Percentiles rank a stretch among this genome's conserved stretches.
Evolutionary conservation across 2,113 vertebrate species (phyloP).

Genomic region (Etheostoma cragini): DNA sequence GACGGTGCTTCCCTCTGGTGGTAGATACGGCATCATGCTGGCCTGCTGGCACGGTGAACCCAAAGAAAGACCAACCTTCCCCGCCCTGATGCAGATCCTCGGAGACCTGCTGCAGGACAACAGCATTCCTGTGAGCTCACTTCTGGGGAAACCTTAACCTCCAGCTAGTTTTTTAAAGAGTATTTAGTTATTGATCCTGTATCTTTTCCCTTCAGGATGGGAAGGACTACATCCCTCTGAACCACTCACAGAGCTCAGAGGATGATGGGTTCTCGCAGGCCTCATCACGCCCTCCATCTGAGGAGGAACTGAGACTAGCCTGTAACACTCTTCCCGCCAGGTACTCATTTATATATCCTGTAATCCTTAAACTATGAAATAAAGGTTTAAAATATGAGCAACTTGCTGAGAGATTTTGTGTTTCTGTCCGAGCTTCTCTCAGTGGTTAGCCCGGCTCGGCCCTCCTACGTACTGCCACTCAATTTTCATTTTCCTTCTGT

Average conservation of each 20-base stretch:
- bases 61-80: constrained; percentile 92
- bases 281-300: constrained; percentile 88
- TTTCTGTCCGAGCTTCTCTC: background rate
- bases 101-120: constrained; percentile 94
- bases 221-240: constrained; percentile 88
- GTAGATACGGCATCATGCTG: constrained; percentile 95
- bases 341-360: constrained; percentile 70
- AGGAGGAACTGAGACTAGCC: constrained; percentile 87
- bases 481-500: too few relatives aligned
- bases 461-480: too few relatives aligned
- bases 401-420: background rate
- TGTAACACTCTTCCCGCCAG: constrained; percentile 90
- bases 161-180: background rate
- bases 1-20: constrained; percentile 71
- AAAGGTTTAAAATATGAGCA: background rate
- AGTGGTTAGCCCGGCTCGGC: too few relatives aligned
- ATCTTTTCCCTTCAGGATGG: constrained; percentile 82
- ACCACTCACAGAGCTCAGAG: constrained; percentile 91
- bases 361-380: background rate
- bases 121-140: constrained; percentile 86
- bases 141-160: background rate
- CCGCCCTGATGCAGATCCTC: constrained; percentile 92
- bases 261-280: constrained; percentile 93
- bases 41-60: constrained; percentile 97
- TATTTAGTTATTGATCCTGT: background rate